Conservation (phyloP, 2,113 vertebrate species). For the Mustela lutreola region DNA sequence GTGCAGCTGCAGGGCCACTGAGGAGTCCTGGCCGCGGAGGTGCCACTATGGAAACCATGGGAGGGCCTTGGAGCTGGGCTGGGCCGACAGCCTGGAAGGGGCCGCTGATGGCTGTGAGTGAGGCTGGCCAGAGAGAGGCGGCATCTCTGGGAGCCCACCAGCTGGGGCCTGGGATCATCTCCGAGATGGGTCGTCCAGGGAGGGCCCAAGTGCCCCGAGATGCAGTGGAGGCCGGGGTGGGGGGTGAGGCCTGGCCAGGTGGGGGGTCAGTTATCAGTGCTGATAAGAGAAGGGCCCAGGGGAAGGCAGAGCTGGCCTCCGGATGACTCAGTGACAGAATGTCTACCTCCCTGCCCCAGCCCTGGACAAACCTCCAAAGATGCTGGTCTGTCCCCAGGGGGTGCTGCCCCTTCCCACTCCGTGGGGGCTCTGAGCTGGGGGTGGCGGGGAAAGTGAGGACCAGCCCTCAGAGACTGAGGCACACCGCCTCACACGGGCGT, state of each 20-base stretch:
- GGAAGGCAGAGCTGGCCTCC: not conserved
- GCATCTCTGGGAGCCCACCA: not conserved
- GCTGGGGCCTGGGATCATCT: not conserved
- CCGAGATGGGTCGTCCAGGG: not conserved
- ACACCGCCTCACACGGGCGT: not conserved
- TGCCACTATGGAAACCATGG: conserved; percentile 55
- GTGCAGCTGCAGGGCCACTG: conserved; percentile 86
- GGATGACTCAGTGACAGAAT: not conserved
- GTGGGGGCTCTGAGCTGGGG: not conserved
- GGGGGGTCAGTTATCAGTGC: not conserved
- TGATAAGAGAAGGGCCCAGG: conserved; percentile 55
- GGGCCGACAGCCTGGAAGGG: not conserved
- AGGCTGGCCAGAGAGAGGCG: not conserved
- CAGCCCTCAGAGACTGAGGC: not conserved
- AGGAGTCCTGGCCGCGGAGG: conserved; percentile 85
- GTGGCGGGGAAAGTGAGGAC: not conserved
- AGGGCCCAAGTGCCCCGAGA: not conserved
- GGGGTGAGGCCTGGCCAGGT: not conserved
- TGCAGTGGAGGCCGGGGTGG: not conserved
- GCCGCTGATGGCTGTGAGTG: too few relatives aligned
- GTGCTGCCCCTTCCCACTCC: too few relatives aligned
- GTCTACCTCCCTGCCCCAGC: not conserved
- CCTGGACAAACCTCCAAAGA: not conserved
- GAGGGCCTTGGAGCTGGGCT: conserved; percentile 37
- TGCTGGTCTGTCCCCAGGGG: not conserved